These are phyloP conservation scores for Oeneis ivallda DNA, from an alignment of 2,888 invertebrate species.

Conservation along the genomic window DNA sequence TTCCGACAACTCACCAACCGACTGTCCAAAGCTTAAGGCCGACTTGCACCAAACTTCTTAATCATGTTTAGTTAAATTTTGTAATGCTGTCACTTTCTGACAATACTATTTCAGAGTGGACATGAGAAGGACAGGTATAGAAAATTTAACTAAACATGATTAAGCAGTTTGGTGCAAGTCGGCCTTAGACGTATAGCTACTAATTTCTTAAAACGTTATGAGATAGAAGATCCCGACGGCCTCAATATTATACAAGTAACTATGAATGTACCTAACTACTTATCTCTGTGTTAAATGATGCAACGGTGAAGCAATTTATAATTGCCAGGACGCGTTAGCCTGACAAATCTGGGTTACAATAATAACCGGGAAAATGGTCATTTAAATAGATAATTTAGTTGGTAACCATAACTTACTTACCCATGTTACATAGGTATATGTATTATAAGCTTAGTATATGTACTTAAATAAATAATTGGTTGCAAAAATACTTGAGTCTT, in stretches of 20 bases:
- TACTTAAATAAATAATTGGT: conserved; percentile 1
- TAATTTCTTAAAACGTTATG: background rate
- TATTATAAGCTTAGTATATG: background rate
- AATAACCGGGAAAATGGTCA: background rate
- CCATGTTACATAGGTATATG: background rate
- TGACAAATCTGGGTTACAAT: conserved; percentile 8
- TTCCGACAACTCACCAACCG: too few relatives aligned
- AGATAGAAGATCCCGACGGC: background rate
- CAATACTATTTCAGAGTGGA: too few relatives aligned
- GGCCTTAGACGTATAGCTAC: too few relatives aligned
- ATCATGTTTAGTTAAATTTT: too few relatives aligned
- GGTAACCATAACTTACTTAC: background rate
- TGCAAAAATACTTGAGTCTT: conserved; percentile 14
- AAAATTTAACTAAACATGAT: too few relatives aligned
- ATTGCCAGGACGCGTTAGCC: background rate
- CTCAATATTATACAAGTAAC: background rate
- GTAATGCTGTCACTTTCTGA: too few relatives aligned
- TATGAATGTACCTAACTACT: background rate
- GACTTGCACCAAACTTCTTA: too few relatives aligned
- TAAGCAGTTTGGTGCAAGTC: too few relatives aligned
- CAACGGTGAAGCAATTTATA: conserved; percentile 1
- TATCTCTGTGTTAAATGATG: background rate
- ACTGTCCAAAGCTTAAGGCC: background rate
- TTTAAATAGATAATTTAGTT: background rate
- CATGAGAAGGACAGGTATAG: too few relatives aligned